These are phyloP conservation scores for Eira barbara DNA, from an alignment of 2,113 vertebrate genomes.

Conservation along the genomic window DNA sequence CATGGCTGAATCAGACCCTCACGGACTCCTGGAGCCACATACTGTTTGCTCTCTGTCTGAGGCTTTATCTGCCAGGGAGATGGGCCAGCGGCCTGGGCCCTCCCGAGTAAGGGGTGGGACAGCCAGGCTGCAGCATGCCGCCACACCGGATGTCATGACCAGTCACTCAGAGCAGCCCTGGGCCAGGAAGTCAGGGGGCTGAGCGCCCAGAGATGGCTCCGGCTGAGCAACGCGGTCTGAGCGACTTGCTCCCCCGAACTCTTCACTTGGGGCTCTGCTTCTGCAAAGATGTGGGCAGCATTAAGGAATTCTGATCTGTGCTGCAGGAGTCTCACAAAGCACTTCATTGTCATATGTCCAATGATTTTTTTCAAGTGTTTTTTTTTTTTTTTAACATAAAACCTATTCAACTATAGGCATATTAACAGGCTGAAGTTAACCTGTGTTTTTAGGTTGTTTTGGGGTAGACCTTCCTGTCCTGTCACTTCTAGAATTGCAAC, in stretches of 20 bases:
- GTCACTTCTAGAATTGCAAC: not conserved
- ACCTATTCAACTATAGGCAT: not conserved
- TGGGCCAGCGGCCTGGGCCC: constrained; percentile 37
- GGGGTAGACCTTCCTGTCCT: not conserved
- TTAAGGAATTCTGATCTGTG: not conserved
- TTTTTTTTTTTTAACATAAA: not conserved
- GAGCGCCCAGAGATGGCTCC: not conserved
- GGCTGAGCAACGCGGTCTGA: not conserved
- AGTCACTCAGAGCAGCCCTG: not conserved
- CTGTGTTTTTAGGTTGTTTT: not conserved
- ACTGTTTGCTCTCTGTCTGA: constrained; percentile 65
- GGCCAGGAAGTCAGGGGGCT: not conserved
- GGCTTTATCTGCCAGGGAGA: constrained; percentile 34
- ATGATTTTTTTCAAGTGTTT: not conserved
- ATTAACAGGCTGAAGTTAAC: not conserved
- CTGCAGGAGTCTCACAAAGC: not conserved
- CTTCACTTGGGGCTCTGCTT: not conserved
- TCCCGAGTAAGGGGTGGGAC: not conserved
- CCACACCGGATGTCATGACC: not conserved
- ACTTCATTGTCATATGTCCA: not conserved
- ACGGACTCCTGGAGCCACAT: not conserved
- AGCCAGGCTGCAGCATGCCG: not conserved
- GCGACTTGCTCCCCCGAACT: not conserved
- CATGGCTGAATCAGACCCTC: constrained; percentile 26
- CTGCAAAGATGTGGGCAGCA: not conserved